phyloP scores from a whole-genome alignment of 1,140 invertebrate species.

The Bactericera cockerelli region DNA sequence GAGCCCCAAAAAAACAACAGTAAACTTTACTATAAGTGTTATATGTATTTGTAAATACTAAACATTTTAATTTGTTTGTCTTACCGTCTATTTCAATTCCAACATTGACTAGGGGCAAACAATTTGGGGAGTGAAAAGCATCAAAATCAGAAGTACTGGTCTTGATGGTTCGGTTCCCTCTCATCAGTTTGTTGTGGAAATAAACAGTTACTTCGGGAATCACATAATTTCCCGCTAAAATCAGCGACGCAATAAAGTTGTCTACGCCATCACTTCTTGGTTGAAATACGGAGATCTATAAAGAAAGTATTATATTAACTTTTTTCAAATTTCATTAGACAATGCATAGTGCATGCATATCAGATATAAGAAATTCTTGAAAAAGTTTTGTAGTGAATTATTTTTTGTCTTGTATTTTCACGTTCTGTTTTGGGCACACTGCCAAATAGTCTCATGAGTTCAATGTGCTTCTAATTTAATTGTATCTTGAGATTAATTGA shows the following conservation, averaged over 20 bases:
- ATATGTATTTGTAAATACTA: neutral
- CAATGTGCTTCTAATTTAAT: too few relatives aligned
- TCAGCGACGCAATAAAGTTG: constrained; percentile 78
- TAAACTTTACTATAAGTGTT: neutral
- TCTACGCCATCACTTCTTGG: constrained; percentile 76
- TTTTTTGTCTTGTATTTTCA: too few relatives aligned
- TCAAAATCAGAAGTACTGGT: constrained; percentile 60
- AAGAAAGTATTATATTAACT: too few relatives aligned
- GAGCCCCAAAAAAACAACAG: neutral
- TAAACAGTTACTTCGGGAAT: constrained; percentile 91
- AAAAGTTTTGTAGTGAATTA: too few relatives aligned
- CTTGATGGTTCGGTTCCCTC: constrained; percentile 85
- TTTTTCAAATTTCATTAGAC: too few relatives aligned
- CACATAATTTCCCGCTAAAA: constrained; percentile 76
- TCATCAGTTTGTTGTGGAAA: constrained; percentile 74
- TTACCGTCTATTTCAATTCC: constrained; percentile 53
- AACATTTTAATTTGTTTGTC: too few relatives aligned
- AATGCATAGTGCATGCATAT: too few relatives aligned
- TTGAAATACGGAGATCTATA: constrained; percentile 81
- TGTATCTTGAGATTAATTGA: too few relatives aligned
- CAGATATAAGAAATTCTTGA: too few relatives aligned
- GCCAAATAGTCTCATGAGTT: too few relatives aligned
- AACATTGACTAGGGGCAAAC: constrained; percentile 60
- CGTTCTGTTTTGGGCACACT: too few relatives aligned
- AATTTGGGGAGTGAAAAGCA: constrained; percentile 86